A percentile compares a stretch with the other conserved stretches of the same genome.
These are phyloP conservation scores for Atethmia centrago DNA, from an alignment of 2,888 invertebrate species.

Conservation along the genomic window DNA sequence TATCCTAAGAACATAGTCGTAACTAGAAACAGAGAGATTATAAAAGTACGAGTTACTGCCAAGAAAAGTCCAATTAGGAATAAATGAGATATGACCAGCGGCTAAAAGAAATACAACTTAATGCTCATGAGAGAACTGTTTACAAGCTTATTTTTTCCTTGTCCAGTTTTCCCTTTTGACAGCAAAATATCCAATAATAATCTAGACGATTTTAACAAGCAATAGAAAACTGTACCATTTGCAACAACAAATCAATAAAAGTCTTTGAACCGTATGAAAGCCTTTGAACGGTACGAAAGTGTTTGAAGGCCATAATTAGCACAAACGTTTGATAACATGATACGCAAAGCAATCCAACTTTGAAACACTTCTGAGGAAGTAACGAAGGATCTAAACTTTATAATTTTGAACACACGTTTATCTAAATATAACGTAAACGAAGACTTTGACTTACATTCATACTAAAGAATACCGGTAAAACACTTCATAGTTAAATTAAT, in stretches of 20 bases:
- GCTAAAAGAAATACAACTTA: slow-evolving; percentile 5
- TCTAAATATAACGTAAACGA: background rate
- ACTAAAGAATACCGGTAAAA: background rate
- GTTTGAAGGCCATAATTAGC: slow-evolving; percentile 12
- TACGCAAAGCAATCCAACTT: slow-evolving; percentile 16
- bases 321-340: slow-evolving; percentile 4
- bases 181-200: slow-evolving; percentile 5
- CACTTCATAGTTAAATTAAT: background rate
- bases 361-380: background rate
- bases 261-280: slow-evolving; percentile 31
- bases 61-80: slow-evolving; percentile 50
- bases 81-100: slow-evolving; percentile 33
- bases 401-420: background rate
- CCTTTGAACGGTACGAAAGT: slow-evolving; percentile 12
- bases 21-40: slow-evolving; percentile 11
- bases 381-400: slow-evolving; percentile 14
- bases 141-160: background rate
- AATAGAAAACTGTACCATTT: background rate
- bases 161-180: background rate
- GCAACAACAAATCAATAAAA: slow-evolving; percentile 17
- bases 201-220: background rate
- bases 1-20: slow-evolving; percentile 8
- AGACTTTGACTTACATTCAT: background rate
- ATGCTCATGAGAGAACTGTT: slow-evolving; percentile 2
- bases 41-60: background rate